phyloP scores from a whole-genome alignment of 2,888 invertebrate genomes.

The Drosophila paracracens region DNA sequence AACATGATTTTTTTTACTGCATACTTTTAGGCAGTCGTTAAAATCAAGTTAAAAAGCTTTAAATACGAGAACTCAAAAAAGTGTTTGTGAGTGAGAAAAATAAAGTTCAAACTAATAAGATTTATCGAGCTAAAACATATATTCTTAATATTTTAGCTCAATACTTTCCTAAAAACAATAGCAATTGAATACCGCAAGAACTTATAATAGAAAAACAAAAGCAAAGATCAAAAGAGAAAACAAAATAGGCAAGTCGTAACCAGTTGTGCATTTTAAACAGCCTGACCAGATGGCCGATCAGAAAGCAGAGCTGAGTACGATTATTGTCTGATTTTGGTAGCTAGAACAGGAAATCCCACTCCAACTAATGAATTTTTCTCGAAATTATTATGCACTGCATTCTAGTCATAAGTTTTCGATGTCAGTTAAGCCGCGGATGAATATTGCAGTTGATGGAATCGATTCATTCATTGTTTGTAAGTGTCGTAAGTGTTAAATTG shows the following conservation, averaged over 20 bases:
- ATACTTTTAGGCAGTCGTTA: slow-evolving; percentile 25
- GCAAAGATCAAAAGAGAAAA: slow-evolving; percentile 11
- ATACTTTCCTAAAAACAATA: not conserved
- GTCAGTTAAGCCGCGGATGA: not conserved
- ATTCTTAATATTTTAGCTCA: not conserved
- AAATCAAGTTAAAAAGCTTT: not conserved
- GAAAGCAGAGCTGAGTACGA: not conserved
- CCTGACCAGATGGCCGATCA: not conserved
- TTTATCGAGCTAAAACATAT: not conserved
- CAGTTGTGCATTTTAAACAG: slow-evolving; percentile 23
- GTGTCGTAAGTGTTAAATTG: not conserved
- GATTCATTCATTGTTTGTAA: not conserved
- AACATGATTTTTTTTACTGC: not conserved
- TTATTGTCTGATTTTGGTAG: not conserved
- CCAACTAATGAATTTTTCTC: not conserved
- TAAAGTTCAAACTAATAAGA: not conserved
- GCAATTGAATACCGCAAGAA: not conserved
- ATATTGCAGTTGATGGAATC: not conserved
- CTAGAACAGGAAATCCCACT: slow-evolving; percentile 3
- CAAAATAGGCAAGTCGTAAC: slow-evolving; percentile 2
- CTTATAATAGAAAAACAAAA: not conserved
- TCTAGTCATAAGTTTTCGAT: not conserved
- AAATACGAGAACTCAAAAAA: not conserved
- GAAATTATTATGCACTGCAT: not conserved
- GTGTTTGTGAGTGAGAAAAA: not conserved